Percentiles rank a stretch among this genome's conserved stretches.
Evolutionary conservation across 1,140 invertebrate species (phyloP).

Genomic region (Macrobrachium rosenbergii): DNA sequence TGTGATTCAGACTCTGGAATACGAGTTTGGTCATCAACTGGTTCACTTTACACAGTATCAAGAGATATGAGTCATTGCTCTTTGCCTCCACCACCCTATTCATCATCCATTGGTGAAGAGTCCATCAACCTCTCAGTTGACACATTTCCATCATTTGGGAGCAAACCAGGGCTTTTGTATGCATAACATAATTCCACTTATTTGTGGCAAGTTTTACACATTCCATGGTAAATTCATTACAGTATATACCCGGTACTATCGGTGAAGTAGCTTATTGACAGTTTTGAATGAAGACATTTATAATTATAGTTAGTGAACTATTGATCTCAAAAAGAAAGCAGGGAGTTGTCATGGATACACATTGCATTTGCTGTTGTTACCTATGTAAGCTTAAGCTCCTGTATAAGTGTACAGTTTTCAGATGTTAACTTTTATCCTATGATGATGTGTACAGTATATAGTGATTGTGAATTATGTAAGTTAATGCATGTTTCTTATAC

Average conservation of each 20-base stretch:
- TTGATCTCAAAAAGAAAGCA: no score
- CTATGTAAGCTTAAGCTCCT: no score
- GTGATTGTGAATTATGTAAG: no score
- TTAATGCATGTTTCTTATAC: no score
- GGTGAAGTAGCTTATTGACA: no score
- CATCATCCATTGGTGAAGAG: conserved; percentile 32
- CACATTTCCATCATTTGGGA: conserved; percentile 30
- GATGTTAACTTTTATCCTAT: no score
- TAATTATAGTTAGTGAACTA: no score
- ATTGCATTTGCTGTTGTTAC: no score
- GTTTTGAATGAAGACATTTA: no score
- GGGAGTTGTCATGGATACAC: no score
- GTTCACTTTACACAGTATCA: conserved; percentile 32
- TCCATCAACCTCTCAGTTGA: conserved; percentile 36
- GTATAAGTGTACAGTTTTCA: no score
- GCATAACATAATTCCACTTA: conserved; percentile 20
- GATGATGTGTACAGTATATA: no score
- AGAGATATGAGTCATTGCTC: conserved; percentile 24
- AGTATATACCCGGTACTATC: neutral
- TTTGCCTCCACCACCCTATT: conserved; percentile 48
- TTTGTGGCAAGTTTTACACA: neutral
- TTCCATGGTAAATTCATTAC: neutral
- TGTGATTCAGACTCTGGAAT: conserved; percentile 49
- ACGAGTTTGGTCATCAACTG: conserved; percentile 46
- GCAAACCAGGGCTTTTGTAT: conserved; percentile 19